Percentiles rank a stretch among this genome's conserved stretches.
These are phyloP conservation scores for Caprella mutica DNA, from an alignment of 2,888 invertebrate species.

Conservation along the genomic window DNA sequence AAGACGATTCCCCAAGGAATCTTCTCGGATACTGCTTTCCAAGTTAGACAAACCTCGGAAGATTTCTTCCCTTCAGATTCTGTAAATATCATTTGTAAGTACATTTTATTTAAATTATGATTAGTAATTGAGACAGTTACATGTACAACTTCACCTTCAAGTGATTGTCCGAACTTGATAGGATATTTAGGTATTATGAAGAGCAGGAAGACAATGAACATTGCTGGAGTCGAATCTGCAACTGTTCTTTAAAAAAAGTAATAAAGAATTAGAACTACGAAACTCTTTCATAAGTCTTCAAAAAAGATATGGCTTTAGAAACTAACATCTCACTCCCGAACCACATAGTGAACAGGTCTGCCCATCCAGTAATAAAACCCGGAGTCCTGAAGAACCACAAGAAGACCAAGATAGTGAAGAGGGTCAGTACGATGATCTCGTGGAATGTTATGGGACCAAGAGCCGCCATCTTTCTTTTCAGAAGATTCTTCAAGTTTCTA, in stretches of 20 bases:
- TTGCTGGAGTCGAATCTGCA: conserved; percentile 50
- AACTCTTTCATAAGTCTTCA: too few relatives aligned
- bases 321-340: too few relatives aligned
- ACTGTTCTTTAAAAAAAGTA: conserved; percentile 34
- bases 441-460: conserved; percentile 69
- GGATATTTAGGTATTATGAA: conserved; percentile 71
- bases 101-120: too few relatives aligned
- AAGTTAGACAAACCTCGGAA: conserved; percentile 15
- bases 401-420: conserved; percentile 62
- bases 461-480: conserved; percentile 61
- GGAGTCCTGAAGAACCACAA: conserved; percentile 84
- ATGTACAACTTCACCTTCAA: too few relatives aligned
- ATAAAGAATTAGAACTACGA: background rate
- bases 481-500: conserved; percentile 37
- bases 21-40: conserved; percentile 43
- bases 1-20: conserved; percentile 59
- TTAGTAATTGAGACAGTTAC: too few relatives aligned
- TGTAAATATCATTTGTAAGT: too few relatives aligned
- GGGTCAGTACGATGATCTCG: conserved; percentile 50
- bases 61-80: background rate
- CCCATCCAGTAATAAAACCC: conserved; percentile 75
- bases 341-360: conserved; percentile 7
- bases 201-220: conserved; percentile 67
- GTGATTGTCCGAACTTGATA: too few relatives aligned
- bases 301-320: too few relatives aligned